Percentiles rank a stretch among this genome's conserved stretches.
phyloP scores from a whole-genome alignment of 2,797 vertebrate species.

The Selene dorsalis region DNA sequence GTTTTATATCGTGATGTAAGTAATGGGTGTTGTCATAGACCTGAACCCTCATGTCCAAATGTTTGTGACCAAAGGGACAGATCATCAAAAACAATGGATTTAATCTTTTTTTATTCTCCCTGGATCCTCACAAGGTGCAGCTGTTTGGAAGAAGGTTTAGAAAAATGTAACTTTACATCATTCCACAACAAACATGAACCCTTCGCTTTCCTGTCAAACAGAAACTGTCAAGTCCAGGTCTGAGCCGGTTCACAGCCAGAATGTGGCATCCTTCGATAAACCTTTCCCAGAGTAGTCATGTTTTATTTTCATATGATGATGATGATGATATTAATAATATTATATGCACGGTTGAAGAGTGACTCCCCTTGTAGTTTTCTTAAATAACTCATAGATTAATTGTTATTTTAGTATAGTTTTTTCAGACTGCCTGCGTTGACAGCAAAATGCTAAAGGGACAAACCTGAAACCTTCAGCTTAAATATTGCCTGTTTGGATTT shows the following conservation, averaged over 20 bases:
- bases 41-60: slow-evolving; percentile 33
- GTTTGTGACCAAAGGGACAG: slow-evolving; percentile 13
- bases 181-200: neutral
- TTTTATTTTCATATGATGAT: slow-evolving; percentile 75
- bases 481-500: slow-evolving; percentile 36
- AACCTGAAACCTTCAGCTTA: slow-evolving; percentile 29
- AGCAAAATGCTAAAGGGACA: slow-evolving; percentile 52
- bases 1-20: slow-evolving; percentile 73
- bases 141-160: slow-evolving; percentile 15
- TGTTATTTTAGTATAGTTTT: slow-evolving; percentile 48
- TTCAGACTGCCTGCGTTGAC: slow-evolving; percentile 41
- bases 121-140: slow-evolving; percentile 1
- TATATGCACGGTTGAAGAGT: slow-evolving; percentile 46
- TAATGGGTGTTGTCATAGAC: slow-evolving; percentile 63
- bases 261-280: slow-evolving; percentile 4
- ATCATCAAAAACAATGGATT: slow-evolving; percentile 15
- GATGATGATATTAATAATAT: slow-evolving; percentile 42
- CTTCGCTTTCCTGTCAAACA: neutral
- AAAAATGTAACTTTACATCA: neutral
- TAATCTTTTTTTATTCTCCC: slow-evolving; percentile 3
- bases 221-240: slow-evolving; percentile 8
- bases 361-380: slow-evolving; percentile 51
- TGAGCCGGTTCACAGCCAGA: neutral
- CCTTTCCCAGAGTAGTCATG: slow-evolving; percentile 50
- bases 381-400: slow-evolving; percentile 32